Evolutionary conservation across 2,797 vertebrate species (phyloP), one percentile per base, ranked within the genome.

Genomic region (Muraenolepis orangiensis): DNA sequence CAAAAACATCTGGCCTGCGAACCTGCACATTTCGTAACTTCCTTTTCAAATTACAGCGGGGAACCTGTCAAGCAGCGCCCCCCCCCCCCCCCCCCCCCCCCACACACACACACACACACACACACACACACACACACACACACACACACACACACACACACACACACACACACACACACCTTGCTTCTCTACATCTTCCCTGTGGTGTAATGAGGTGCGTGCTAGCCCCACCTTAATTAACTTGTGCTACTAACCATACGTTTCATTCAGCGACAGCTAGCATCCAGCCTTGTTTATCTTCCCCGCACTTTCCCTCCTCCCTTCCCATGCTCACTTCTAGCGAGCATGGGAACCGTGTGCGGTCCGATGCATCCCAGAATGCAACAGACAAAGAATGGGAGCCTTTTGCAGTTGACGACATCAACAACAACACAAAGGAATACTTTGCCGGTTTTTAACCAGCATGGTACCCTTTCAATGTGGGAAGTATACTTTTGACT

Each of bases 191-290:
- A 34, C 73, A 76, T 89, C 85, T 85, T 83, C 82, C 87, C 89
- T 16, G 71, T 72, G 84, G 87, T 83, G 75, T 76, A 83, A 57
- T 70, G 75, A 87, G 80, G 70, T 61, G 72, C 78, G 79, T 81
- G 88, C 84, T 87, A 20, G 6, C 46, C 46, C 46, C 16, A 76
- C 80, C 83, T 78, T 89, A 90, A 93, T 93, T 92, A 93, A 89
- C 83, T 92, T 89, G 84, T 83, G 89, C 88, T 66, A 76, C 77
- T 85, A 89, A 90, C 76, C 76, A 90, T 90, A 89, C 78, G 87
- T 89, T 87, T 91, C 81, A 86, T 87, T 89, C 77, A 77, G 80
- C 82, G n/a, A n/a, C n/a, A n/a, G 88, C 90, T 90, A 87, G 87
- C 83, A 82, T 81, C 82, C 84, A 23, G 76, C 75, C 85, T 86